Conservation (phyloP, 1,140 invertebrate species). For the Heliconius hewitsoni region DNA sequence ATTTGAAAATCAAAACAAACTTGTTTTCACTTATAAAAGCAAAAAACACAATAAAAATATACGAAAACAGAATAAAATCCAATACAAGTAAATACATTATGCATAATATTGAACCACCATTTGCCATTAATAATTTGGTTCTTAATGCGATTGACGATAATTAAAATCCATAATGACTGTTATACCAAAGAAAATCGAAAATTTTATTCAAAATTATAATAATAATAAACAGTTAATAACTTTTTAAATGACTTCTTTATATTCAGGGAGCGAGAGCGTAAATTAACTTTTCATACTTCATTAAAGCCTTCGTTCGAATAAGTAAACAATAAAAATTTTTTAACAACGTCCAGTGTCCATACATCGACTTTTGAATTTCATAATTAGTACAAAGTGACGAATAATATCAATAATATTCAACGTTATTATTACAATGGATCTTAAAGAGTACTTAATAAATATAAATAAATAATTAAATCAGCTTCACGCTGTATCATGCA, state of each 20-base stretch:
- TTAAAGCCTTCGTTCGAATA: slow-evolving; percentile 1
- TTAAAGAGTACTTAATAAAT: too few relatives aligned
- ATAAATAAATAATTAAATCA: too few relatives aligned
- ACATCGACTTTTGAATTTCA: not conserved
- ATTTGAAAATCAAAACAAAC: too few relatives aligned
- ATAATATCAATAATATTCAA: not conserved
- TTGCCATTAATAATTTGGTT: not conserved
- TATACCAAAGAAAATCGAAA: not conserved
- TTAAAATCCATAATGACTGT: not conserved
- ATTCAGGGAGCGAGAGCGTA: slow-evolving; percentile 13
- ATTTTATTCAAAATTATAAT: not conserved
- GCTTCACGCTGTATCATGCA: too few relatives aligned
- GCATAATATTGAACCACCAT: not conserved
- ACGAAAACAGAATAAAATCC: too few relatives aligned
- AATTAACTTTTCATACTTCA: slow-evolving; percentile 26
- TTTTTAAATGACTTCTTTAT: slow-evolving; percentile 22
- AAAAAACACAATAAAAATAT: too few relatives aligned
- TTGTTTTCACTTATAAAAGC: too few relatives aligned
- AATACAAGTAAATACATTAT: not conserved
- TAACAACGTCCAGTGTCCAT: not conserved
- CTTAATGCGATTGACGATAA: not conserved
- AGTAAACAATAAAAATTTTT: slow-evolving; percentile 16
- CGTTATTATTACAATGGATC: too few relatives aligned
- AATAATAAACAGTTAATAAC: not conserved
- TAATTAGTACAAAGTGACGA: not conserved